Percentiles rank a stretch among this genome's conserved stretches.
Conservation (phyloP, 2,797 vertebrate genomes). For the Sebastes dallii region DNA sequence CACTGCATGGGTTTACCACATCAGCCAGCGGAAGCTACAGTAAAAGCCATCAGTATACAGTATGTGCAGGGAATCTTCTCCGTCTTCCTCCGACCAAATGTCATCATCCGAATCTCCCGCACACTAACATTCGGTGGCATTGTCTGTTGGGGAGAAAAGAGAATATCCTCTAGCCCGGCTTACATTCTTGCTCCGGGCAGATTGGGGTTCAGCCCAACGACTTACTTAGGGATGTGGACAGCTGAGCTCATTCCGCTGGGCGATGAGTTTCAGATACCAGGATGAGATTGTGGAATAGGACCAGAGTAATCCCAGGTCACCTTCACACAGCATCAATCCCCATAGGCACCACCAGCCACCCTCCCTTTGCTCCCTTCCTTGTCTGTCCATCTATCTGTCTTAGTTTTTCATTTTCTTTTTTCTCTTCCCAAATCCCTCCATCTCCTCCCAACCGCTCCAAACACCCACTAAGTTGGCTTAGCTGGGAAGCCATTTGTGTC, state of each 20-base stretch:
- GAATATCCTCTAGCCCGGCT: constrained; percentile 40
- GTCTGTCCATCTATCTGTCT: constrained; percentile 21
- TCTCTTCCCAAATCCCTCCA: background rate
- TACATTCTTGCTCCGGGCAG: constrained; percentile 40
- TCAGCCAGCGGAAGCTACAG: background rate
- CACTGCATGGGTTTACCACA: background rate
- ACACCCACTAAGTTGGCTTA: background rate
- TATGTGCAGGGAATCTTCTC: constrained; percentile 11
- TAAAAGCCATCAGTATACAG: constrained; percentile 10
- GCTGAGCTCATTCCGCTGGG: constrained; percentile 64
- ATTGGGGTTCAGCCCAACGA: constrained; percentile 56
- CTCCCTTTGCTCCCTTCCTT: background rate
- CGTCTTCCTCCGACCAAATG: constrained; percentile 13
- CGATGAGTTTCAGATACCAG: constrained; percentile 71
- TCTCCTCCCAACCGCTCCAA: background rate
- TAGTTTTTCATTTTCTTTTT: background rate
- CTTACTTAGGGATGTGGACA: constrained; percentile 56
- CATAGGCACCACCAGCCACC: constrained; percentile 1
- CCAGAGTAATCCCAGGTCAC: constrained; percentile 71
- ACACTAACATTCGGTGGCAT: constrained; percentile 7
- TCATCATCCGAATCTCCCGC: constrained; percentile 32
- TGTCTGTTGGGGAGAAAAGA: constrained; percentile 7
- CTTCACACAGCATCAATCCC: constrained; percentile 58
- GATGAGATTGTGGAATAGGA: constrained; percentile 68
- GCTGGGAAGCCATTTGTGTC: background rate